Percentiles rank a stretch among this genome's conserved stretches.
phyloP scores from a whole-genome alignment of 2,888 invertebrate species.

The Ametastegia equiseti region DNA sequence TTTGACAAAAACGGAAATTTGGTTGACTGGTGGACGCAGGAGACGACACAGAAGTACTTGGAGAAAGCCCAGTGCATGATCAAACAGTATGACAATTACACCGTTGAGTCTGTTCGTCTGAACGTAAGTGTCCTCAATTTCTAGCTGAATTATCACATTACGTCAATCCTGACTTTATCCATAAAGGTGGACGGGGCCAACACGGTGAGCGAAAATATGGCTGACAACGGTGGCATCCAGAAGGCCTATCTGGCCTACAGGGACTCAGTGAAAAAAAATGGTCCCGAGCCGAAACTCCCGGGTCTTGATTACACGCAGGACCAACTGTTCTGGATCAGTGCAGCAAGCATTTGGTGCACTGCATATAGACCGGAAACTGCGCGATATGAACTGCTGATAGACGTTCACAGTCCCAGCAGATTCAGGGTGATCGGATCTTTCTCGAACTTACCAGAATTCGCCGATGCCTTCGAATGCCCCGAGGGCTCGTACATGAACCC shows the following conservation, averaged over 20 bases:
- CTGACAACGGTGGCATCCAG: constrained; percentile 96
- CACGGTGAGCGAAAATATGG: constrained; percentile 96
- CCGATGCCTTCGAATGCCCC: constrained; percentile 82
- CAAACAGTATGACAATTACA: constrained; percentile 95
- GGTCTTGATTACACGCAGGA: constrained; percentile 84
- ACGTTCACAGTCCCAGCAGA: constrained; percentile 84
- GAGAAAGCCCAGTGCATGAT: constrained; percentile 94
- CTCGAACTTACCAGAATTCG: constrained; percentile 81
- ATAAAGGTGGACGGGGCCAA: constrained; percentile 93
- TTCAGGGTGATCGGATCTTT: constrained; percentile 82
- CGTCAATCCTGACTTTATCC: constrained; percentile 51
- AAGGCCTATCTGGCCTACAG: constrained; percentile 92
- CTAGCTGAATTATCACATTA: not conserved
- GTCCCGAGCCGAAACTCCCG: constrained; percentile 83
- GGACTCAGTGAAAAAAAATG: constrained; percentile 84
- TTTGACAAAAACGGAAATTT: constrained; percentile 95
- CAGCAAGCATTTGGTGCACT: constrained; percentile 81
- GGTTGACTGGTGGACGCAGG: constrained; percentile 94
- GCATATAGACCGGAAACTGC: constrained; percentile 82
- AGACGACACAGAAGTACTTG: constrained; percentile 89
- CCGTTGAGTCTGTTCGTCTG: constrained; percentile 85
- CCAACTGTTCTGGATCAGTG: constrained; percentile 83
- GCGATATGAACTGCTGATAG: constrained; percentile 88
- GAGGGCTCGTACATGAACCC: constrained; percentile 81
- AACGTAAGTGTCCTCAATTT: constrained; percentile 80